Base-by-base conservation (phyloP, 2,797 vertebrate genomes). In the Trematomus bernacchii region DNA sequence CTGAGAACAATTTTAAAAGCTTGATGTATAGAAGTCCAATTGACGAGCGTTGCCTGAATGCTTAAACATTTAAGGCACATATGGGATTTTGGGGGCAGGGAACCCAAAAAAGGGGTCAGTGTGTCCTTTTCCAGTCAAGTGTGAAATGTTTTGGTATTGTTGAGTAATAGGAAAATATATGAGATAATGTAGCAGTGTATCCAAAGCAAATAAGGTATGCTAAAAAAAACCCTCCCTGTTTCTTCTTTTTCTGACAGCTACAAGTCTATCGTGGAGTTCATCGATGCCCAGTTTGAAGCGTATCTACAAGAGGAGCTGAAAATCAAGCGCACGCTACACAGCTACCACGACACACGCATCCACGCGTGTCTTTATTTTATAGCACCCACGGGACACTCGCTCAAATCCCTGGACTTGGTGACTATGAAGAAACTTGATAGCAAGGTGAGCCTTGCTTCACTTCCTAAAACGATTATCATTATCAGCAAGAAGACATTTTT, bases 371-470 rank as follows among this genome's bases (percentile, higher is more conserved):
- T 99, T 82, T 99, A 99, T 87, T 99, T 99, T 93, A 99, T 99
- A 2, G 96, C 98, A 65, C 98, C 98, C 0, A 99, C 98, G 0
- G 98, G 98, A 73, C 98, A 99, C 87, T 99, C 98, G 0, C 95
- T 99, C 65, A 99, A 99, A 85, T 99, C 98, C 70, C 90, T 99
- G 79, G 98, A 99, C 89, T 88, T 99, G 90, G 97, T 99, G 54
- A 99, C 98, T 1, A 99, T 99, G 98, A 99, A 99, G 91, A 99
- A 99, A 83, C 96, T 99, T 7, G 98, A 99, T 86, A 99, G 98
- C 91, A 99, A 99, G 97, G 98, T 99, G 87, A 88, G 88, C 67
- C 10, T 57, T 6, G 6, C 15, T 55, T 73, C 10, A 37, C n/a
- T 53, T 66, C 9, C 69, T 65, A 15, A 48, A 59, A 33, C 5